phyloP scores from a whole-genome alignment of 1,140 invertebrate species.

The Agrilus planipennis region DNA sequence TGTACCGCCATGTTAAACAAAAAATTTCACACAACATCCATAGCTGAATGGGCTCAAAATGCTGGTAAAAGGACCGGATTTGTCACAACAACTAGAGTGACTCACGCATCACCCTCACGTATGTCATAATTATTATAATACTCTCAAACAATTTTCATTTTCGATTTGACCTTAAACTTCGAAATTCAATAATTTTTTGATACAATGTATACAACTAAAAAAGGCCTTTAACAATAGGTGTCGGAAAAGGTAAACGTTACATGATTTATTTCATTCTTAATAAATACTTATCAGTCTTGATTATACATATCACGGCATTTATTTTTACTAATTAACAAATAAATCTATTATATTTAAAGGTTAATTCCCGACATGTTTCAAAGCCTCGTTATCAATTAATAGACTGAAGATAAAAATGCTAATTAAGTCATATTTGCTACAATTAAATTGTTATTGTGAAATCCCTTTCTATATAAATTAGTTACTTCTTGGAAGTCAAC shows the following conservation, averaged over 20 bases:
- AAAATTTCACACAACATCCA: conserved; percentile 47
- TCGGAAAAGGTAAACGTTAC: not conserved
- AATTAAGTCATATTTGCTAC: too few species aligned
- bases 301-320: too few species aligned
- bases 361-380: too few species aligned
- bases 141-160: not conserved
- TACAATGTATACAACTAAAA: not conserved
- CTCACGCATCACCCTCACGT: conserved; percentile 57
- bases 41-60: conserved; percentile 61
- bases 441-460: too few species aligned
- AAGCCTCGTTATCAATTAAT: too few species aligned
- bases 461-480: too few species aligned
- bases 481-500: too few species aligned
- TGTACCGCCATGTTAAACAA: conserved; percentile 43
- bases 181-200: not conserved
- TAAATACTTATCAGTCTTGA: too few species aligned
- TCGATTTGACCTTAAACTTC: not conserved
- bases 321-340: too few species aligned
- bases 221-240: not conserved
- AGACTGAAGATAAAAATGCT: too few species aligned
- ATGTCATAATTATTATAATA: conserved; percentile 5
- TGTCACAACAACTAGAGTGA: conserved; percentile 68
- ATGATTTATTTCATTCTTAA: too few species aligned
- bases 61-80: conserved; percentile 61
- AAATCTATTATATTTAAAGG: too few species aligned